phyloP scores from a whole-genome alignment of 2,888 invertebrate genomes.

The Hypena proboscidalis region DNA sequence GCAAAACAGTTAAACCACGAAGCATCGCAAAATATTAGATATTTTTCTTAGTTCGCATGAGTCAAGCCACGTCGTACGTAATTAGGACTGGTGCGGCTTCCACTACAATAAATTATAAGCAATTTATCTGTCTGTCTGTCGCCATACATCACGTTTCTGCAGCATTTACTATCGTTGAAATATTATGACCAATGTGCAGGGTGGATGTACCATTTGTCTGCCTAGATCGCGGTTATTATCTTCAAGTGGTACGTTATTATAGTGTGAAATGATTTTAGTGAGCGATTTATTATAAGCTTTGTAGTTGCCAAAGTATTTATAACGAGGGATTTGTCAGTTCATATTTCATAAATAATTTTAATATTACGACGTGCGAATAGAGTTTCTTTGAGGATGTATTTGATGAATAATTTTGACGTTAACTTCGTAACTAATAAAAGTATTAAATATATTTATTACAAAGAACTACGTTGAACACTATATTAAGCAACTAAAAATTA shows the following conservation, averaged over 20 bases:
- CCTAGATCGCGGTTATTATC: conserved; percentile 41
- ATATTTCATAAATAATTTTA: conserved; percentile 1
- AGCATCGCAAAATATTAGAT: conserved; percentile 29
- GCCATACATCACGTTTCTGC: conserved; percentile 74
- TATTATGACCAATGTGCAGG: conserved; percentile 70
- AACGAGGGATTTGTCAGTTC: background rate
- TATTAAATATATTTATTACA: conserved; percentile 16
- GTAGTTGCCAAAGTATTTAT: conserved; percentile 13
- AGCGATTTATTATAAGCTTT: conserved; percentile 10
- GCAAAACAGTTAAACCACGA: background rate
- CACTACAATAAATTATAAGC: conserved; percentile 81
- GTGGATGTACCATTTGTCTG: conserved; percentile 60
- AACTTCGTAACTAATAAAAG: no score
- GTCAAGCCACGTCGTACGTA: conserved; percentile 62
- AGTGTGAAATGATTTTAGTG: conserved; percentile 23
- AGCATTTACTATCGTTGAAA: conserved; percentile 76
- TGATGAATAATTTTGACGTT: no score
- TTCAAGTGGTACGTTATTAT: conserved; percentile 26
- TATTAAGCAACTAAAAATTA: conserved; percentile 20
- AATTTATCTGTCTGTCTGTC: conserved; percentile 83
- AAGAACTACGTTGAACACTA: conserved; percentile 18
- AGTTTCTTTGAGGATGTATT: no score
- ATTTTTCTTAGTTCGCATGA: conserved; percentile 53
- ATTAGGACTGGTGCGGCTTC: conserved; percentile 73
- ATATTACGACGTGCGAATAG: background rate